Conservation (phyloP, 2,888 invertebrate species). For the Drosophila phalerata region DNA sequence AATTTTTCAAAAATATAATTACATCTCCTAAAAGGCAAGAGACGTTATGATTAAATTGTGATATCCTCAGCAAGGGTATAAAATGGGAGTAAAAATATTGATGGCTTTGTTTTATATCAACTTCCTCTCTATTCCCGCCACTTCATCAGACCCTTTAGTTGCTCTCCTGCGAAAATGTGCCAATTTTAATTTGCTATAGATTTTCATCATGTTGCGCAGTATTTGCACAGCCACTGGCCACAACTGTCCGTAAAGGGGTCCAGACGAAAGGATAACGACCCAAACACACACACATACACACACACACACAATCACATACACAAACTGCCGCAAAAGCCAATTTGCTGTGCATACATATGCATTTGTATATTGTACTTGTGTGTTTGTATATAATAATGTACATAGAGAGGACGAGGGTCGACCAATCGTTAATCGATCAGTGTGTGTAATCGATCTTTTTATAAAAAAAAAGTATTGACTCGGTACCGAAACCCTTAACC, state of each 20-base stretch:
- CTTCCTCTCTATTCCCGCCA: not conserved
- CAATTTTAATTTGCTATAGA: conserved; percentile 63
- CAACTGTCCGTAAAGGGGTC: conserved; percentile 40
- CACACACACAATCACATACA: conserved; percentile 3
- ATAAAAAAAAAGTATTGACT: too few relatives aligned
- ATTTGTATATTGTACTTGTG: conserved; percentile 2
- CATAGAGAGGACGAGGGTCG: conserved; percentile 17
- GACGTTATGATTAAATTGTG: too few relatives aligned
- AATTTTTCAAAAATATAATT: too few relatives aligned
- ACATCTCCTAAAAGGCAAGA: too few relatives aligned
- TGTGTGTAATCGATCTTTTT: not conserved
- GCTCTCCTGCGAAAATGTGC: conserved; percentile 58
- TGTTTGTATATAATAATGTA: conserved; percentile 16
- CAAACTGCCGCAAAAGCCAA: conserved; percentile 60
- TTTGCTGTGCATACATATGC: conserved; percentile 43
- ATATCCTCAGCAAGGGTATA: not conserved
- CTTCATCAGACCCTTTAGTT: not conserved
- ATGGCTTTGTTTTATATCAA: conserved; percentile 37
- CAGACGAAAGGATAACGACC: conserved; percentile 53
- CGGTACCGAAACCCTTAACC: too few relatives aligned
- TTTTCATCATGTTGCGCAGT: conserved; percentile 54
- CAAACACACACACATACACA: conserved; percentile 22
- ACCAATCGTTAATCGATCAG: not conserved
- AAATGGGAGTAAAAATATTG: conserved; percentile 10
- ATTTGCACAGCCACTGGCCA: conserved; percentile 47